These are phyloP conservation scores for Harpalus rubripes DNA, from an alignment of 2,888 invertebrate genomes.

Conservation along the genomic window DNA sequence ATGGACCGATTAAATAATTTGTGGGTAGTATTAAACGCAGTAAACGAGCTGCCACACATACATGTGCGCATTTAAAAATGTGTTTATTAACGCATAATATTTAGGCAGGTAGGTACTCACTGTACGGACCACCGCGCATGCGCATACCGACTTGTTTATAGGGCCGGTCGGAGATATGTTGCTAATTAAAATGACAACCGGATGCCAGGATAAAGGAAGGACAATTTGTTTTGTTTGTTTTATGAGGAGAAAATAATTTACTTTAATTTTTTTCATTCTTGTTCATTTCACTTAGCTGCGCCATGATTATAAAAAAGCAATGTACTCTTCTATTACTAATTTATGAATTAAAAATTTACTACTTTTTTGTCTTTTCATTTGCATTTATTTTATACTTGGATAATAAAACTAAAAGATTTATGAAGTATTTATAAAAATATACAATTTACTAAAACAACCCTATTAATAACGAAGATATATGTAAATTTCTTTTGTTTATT, in stretches of 20 bases:
- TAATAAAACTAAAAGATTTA: too few species aligned
- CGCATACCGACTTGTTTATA: slow-evolving; percentile 26
- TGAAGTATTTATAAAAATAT: too few species aligned
- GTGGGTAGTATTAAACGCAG: slow-evolving; percentile 60
- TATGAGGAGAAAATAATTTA: slow-evolving; percentile 43
- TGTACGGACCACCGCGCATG: slow-evolving; percentile 47
- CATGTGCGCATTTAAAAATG: slow-evolving; percentile 61
- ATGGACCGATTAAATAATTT: slow-evolving; percentile 67
- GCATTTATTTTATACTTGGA: too few species aligned
- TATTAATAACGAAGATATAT: too few species aligned
- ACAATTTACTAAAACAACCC: too few species aligned
- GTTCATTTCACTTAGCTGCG: too few species aligned
- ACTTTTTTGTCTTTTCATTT: too few species aligned
- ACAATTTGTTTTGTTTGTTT: slow-evolving; percentile 32
- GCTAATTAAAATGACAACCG: slow-evolving; percentile 59
- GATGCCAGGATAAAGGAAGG: neutral
- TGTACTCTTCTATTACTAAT: too few species aligned
- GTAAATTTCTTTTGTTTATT: too few species aligned
- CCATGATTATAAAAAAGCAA: too few species aligned
- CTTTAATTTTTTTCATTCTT: neutral
- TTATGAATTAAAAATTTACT: too few species aligned
- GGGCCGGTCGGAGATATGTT: slow-evolving; percentile 27
- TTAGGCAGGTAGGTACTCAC: slow-evolving; percentile 45
- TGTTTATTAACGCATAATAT: slow-evolving; percentile 63
- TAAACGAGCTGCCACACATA: slow-evolving; percentile 61